Percentiles rank a stretch among this genome's conserved stretches.
phyloP scores from a whole-genome alignment of 2,113 vertebrate species.

The Galemys pyrenaicus region DNA sequence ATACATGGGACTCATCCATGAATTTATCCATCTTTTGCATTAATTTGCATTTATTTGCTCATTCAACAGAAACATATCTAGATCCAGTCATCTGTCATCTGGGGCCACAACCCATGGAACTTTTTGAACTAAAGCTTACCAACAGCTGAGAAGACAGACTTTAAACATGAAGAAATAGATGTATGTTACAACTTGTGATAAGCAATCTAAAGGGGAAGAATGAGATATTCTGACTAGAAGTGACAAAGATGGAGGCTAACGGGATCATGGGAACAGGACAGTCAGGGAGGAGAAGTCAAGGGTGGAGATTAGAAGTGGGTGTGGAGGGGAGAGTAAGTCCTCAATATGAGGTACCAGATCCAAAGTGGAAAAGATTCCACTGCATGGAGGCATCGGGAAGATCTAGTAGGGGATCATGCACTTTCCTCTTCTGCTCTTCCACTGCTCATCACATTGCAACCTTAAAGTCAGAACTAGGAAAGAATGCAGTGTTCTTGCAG shows the following conservation, averaged over 20 bases:
- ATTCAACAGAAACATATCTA: background rate
- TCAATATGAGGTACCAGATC: background rate
- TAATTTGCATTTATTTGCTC: background rate
- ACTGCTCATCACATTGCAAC: background rate
- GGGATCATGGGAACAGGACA: background rate
- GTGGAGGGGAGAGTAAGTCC: background rate
- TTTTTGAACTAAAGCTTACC: slow-evolving; percentile 1
- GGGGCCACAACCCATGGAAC: background rate
- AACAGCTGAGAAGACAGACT: background rate
- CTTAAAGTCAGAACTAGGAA: background rate
- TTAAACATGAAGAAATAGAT: background rate
- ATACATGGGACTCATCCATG: background rate
- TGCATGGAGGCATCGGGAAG: no score
- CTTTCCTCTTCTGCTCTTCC: background rate
- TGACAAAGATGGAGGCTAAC: background rate
- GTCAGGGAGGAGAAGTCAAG: background rate
- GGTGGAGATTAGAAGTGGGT: no score
- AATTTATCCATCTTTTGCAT: background rate
- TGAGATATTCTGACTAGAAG: background rate
- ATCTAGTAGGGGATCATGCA: background rate
- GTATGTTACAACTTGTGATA: background rate
- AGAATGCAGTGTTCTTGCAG: background rate
- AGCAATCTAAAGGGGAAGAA: background rate
- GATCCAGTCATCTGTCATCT: background rate
- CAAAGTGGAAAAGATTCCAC: background rate